Base-by-base conservation (phyloP, 2,888 invertebrate species). In the Scelioninae gen. 1 region DNA sequence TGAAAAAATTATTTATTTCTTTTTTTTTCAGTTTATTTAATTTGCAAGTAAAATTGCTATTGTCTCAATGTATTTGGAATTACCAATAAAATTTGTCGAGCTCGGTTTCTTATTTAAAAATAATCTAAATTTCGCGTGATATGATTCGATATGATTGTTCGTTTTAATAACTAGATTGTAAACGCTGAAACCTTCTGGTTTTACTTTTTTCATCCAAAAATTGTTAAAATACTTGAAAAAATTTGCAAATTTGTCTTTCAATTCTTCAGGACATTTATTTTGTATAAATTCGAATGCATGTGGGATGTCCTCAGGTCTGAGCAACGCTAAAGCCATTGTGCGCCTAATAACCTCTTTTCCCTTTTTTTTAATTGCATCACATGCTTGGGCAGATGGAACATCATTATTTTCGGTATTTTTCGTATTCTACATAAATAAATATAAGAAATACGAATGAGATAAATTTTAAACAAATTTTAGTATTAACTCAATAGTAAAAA, bases 281-380 rank as follows among this genome's bases (percentile, higher is more conserved):
- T 66, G 5, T 10, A 66, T 66, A 29, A 40, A 53, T 7, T 40
- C 11, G 13, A 43, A 66, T 10, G 23, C 55, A 5, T 66, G n/a
- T 9, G n/a, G 9, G 1, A 66, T 66, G 1, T 10, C 53, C 4
- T 66, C 66, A 5, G 38, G 15, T 23, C 2, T 29, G 7, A 66
- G 11, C 7, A 66, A 38, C 16, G 66, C 66, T 16, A 66, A 66
- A 3, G 66, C 66, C 66, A 66, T 66, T 15, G 40, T 34, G 8
- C 55, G 29, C 1, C 53, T 23, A 31, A 66, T 53, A 29, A 55
- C 23, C 0, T 66, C 53, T 10, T 40, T 66, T 23, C 66, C 66
- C 15, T 66, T 62, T 13, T 45, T 31, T 8, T 62, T 43, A 1
- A 38, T 1, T 5, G 1, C 5, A 10, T 38, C 38, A 38, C 23